Base-by-base conservation (phyloP, 2,797 vertebrate genomes). In the Acrocephalus scirpaceus region DNA sequence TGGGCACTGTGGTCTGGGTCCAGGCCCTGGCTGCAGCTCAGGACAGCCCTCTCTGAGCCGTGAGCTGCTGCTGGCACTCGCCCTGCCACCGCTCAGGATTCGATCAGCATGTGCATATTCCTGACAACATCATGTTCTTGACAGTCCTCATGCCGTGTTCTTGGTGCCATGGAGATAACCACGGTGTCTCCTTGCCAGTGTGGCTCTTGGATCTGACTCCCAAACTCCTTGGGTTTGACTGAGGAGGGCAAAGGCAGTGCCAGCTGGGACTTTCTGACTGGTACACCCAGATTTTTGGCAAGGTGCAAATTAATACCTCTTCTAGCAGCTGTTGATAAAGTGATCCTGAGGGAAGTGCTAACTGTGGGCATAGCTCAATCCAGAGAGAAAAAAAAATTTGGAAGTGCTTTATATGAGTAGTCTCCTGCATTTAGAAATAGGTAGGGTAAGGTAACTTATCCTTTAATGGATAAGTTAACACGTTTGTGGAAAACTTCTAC, bases 401-500 rank as follows among this genome's bases (percentile, higher is more conserved):
- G 9, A 70, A 75, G 40, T 4, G 2, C 47, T 17, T 90, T 50
- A 6, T 10, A 6, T 7, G 9, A 58, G 45, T 18, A 53, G 53
- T 10, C 44, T 53, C 27, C 34, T 90, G 82, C 50, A 70, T 80
- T 76, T 92, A 56, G 48, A 86, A 60, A 56, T 22, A 91, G 72
- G 48, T 44, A 83, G 72, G 47, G 11, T 81, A 77, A 86, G 62
- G 83, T 91, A 95, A 87, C 72, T 89, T 53, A 89, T 71, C 71
- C 18, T 66, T 78, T 65, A 57, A 57, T 74, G 71, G 83, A 51
- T 79, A 86, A 42, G 58, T 69, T 95, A 86, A 86, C 42, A n/a
- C 5, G 48, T 70, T 88, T 64, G 66, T 91, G 88, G 74, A 89
- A 91, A 88, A 78, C 73, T 86, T 91, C 80, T 66, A 40, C 85